Conservation (phyloP, 2,888 invertebrate genomes). For the Pemphredon lugubris region DNA sequence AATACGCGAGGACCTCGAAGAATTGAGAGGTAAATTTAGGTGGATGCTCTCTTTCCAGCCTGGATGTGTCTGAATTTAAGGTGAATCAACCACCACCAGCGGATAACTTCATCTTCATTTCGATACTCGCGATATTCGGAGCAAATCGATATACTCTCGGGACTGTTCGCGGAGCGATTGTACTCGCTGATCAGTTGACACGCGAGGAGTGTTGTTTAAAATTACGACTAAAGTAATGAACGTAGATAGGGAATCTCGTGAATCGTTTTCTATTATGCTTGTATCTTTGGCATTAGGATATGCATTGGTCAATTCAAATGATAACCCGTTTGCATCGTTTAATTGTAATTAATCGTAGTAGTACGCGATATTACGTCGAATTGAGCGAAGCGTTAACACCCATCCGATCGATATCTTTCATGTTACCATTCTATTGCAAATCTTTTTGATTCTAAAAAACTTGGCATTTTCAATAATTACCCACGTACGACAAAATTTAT, state of each 20-base stretch:
- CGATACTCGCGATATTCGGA: background rate
- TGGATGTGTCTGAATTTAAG: background rate
- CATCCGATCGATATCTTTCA: too few species aligned
- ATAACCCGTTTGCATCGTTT: background rate
- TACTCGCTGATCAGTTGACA: slow-evolving; percentile 19
- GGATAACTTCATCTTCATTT: slow-evolving; percentile 2
- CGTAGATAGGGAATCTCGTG: background rate
- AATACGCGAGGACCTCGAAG: background rate
- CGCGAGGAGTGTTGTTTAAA: slow-evolving; percentile 10
- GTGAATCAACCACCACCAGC: background rate
- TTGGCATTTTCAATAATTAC: too few species aligned
- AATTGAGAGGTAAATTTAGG: background rate
- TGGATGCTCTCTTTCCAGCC: background rate
- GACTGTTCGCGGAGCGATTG: background rate
- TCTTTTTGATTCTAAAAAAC: too few species aligned
- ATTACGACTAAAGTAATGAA: background rate
- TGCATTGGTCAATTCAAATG: background rate
- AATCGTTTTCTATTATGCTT: background rate
- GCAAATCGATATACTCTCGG: background rate
- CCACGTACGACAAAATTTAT: background rate
- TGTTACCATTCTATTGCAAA: too few species aligned
- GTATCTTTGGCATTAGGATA: background rate
- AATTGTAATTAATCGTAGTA: background rate
- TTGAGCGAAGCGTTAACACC: background rate
- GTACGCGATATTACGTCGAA: background rate